Conservation (phyloP, 2,113 vertebrate genomes). For the Danionella cerebrum region DNA sequence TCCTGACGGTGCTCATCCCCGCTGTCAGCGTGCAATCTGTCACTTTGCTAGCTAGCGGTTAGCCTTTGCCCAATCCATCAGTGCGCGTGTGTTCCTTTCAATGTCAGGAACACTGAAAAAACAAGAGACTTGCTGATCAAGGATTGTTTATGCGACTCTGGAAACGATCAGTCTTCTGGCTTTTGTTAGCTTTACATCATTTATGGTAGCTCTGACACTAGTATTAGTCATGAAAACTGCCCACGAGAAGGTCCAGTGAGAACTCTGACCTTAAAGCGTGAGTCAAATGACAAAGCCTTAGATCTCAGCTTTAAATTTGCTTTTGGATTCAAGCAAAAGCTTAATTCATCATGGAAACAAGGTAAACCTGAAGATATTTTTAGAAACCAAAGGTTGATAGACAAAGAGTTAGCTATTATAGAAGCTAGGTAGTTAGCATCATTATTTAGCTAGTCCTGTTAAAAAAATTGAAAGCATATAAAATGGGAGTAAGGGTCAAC, state of each 20-base stretch:
- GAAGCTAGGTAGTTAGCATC: too few relatives aligned
- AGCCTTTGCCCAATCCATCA: background rate
- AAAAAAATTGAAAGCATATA: too few relatives aligned
- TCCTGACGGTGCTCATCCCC: background rate
- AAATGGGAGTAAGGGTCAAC: too few relatives aligned
- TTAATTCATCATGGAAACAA: background rate
- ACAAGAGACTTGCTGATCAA: background rate
- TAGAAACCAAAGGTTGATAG: background rate
- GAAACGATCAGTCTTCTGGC: conserved; percentile 3
- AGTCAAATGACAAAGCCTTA: background rate
- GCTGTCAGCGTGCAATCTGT: background rate
- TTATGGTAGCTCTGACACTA: background rate
- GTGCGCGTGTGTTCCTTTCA: background rate
- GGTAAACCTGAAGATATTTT: background rate
- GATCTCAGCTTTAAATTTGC: background rate
- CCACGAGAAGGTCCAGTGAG: background rate
- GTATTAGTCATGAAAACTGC: background rate
- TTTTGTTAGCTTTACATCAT: conserved; percentile 6
- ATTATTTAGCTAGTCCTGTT: too few relatives aligned
- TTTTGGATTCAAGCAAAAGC: background rate
- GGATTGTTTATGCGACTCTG: background rate
- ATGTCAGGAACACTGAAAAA: conserved; percentile 1
- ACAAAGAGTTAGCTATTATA: too few relatives aligned
- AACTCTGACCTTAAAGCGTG: background rate
- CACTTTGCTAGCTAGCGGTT: background rate